A percentile compares a stretch with the other conserved stretches of the same genome.
Evolutionary conservation across 2,888 invertebrate species (phyloP).

Genomic region (Meiosimyza platycephala): DNA sequence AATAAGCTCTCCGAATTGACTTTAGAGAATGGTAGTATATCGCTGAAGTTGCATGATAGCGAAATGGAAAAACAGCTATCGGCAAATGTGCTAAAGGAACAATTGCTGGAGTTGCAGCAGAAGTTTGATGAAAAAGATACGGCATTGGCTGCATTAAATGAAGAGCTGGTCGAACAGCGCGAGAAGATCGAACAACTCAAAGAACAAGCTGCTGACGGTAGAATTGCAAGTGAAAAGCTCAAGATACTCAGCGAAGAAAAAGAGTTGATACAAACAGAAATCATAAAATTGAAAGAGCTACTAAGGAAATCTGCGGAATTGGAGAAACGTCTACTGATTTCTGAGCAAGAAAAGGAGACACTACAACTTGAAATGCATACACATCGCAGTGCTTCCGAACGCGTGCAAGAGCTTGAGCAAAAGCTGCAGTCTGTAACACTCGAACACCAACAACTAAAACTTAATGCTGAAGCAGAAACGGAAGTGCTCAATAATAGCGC

Average conservation of each 20-base stretch:
- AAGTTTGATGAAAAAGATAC: conserved; percentile 49
- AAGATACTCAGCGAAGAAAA: conserved; percentile 48
- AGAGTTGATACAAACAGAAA: conserved; percentile 36
- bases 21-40: conserved; percentile 53
- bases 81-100: conserved; percentile 53
- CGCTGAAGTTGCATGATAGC: conserved; percentile 55
- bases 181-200: conserved; percentile 42
- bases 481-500: conserved; percentile 54
- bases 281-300: conserved; percentile 40
- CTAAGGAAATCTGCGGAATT: conserved; percentile 47
- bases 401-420: conserved; percentile 48
- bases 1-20: conserved; percentile 55
- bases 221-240: conserved; percentile 47
- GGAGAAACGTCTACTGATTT: conserved; percentile 53
- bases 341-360: conserved; percentile 58
- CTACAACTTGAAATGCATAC: conserved; percentile 57
- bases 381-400: conserved; percentile 35
- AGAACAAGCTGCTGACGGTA: conserved; percentile 43
- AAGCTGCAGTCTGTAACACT: conserved; percentile 55
- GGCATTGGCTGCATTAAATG: conserved; percentile 40
- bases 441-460: conserved; percentile 58
- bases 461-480: conserved; percentile 58
- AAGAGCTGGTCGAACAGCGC: conserved; percentile 45
- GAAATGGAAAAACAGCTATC: conserved; percentile 59
- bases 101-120: conserved; percentile 44